Evolutionary conservation across 1,140 invertebrate genomes (phyloP).

Genomic region (Wasmannia auropunctata): DNA sequence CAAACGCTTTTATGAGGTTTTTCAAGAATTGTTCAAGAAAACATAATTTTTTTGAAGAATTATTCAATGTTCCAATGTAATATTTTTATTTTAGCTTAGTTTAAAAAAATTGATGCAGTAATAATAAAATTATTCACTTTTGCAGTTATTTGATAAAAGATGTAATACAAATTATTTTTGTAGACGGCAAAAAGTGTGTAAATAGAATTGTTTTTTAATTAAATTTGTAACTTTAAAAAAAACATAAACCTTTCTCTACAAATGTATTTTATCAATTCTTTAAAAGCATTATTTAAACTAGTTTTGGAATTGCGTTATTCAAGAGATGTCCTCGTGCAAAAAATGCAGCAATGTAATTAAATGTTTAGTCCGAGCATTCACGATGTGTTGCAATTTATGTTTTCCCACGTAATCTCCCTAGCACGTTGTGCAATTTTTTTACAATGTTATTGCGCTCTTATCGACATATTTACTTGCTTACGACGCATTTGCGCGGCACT

Average conservation of each 20-base stretch:
- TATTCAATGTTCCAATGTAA: no score
- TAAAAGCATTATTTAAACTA: neutral
- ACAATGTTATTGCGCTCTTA: slow-evolving; percentile 18
- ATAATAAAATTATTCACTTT: neutral
- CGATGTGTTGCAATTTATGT: slow-evolving; percentile 8
- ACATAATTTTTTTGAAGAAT: neutral
- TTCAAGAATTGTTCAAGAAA: neutral
- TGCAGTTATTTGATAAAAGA: neutral
- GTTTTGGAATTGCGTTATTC: neutral
- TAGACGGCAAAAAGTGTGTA: neutral
- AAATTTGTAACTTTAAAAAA: neutral
- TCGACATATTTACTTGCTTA: slow-evolving; percentile 35
- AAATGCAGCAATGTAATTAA: neutral
- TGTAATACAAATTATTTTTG: neutral
- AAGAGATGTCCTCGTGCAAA: neutral
- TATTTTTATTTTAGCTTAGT: neutral
- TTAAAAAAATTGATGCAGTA: neutral
- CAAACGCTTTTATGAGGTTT: neutral
- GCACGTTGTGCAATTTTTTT: neutral
- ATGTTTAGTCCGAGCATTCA: neutral
- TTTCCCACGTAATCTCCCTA: neutral
- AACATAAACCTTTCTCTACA: neutral
- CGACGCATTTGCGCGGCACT: neutral
- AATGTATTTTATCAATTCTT: neutral
- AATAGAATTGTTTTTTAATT: neutral